phyloP scores from a whole-genome alignment of 30 jellyfish, hydroid and myxozoan genomes.

The Haliclystus octoradiatus region DNA sequence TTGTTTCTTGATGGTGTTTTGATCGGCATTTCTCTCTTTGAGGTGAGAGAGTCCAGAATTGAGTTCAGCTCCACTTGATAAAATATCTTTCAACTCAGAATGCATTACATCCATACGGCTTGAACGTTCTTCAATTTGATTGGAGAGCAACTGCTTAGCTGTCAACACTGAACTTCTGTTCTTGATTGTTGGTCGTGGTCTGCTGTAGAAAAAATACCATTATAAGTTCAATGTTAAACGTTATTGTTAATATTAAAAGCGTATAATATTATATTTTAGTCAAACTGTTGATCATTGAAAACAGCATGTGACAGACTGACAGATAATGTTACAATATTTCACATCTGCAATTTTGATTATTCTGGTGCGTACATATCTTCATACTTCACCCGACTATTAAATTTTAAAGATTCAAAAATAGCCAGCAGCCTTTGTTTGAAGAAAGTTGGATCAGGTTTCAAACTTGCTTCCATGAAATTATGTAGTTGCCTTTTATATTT shows the following conservation, averaged over 20 bases:
- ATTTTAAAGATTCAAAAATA: too few species aligned
- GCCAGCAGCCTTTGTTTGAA: too few species aligned
- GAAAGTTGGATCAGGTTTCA: too few species aligned
- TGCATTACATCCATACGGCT: conserved; percentile 61
- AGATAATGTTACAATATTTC: too few species aligned
- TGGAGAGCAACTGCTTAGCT: conserved; percentile 50
- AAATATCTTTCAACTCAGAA: conserved; percentile 53
- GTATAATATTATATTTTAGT: neutral
- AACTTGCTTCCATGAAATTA: too few species aligned
- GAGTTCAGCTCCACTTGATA: conserved; percentile 58
- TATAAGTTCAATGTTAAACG: neutral
- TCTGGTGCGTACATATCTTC: too few species aligned
- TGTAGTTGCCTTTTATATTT: too few species aligned
- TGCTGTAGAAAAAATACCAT: conserved; percentile 2
- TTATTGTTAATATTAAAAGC: neutral
- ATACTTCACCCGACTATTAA: too few species aligned
- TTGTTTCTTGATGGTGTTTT: conserved; percentile 47
- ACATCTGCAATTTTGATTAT: too few species aligned
- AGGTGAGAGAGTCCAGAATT: conserved; percentile 47
- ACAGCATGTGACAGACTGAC: too few species aligned
- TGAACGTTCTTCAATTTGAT: conserved; percentile 67
- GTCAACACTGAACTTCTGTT: conserved; percentile 50
- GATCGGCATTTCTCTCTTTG: conserved; percentile 46
- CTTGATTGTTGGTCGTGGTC: conserved; percentile 47
- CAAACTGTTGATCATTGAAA: too few species aligned